These are phyloP conservation scores for Limosa lapponica DNA, from an alignment of 2,797 vertebrate genomes.

Conservation along the genomic window DNA sequence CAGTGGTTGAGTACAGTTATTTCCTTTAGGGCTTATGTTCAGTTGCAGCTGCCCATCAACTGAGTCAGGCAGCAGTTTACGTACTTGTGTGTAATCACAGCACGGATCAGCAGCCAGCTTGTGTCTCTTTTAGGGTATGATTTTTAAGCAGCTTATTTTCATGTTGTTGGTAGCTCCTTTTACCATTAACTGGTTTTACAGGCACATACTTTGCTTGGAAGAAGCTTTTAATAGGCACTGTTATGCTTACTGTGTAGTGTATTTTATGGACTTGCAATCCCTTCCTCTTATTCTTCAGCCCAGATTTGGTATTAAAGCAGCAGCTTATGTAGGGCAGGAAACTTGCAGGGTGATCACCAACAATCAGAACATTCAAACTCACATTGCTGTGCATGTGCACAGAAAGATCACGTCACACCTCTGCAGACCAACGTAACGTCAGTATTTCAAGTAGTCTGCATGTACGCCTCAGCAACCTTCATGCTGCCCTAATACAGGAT, in stretches of 20 bases:
- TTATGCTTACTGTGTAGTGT: background rate
- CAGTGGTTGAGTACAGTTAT: background rate
- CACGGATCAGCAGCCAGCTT: background rate
- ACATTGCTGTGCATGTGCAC: background rate
- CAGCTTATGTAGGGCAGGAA: background rate
- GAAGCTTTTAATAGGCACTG: background rate
- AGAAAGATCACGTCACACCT: background rate
- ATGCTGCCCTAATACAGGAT: background rate
- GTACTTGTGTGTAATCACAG: background rate
- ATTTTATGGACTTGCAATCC: background rate
- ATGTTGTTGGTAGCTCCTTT: background rate
- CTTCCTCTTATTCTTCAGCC: background rate
- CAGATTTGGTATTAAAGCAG: background rate
- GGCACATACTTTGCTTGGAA: background rate
- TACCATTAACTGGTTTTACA: background rate
- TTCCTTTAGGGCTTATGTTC: background rate
- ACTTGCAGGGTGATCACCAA: background rate
- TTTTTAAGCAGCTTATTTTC: background rate
- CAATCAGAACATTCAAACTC: background rate
- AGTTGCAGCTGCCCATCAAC: background rate
- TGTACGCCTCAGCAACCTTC: rapidly evolving
- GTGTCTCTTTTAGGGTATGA: background rate
- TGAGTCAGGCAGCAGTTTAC: background rate
- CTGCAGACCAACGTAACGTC: rapidly evolving
- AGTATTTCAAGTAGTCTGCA: background rate